A percentile compares a stretch with the other conserved stretches of the same genome.
Evolutionary conservation across 1,140 invertebrate species (phyloP).

Genomic region (Tachypleus tridentatus): DNA sequence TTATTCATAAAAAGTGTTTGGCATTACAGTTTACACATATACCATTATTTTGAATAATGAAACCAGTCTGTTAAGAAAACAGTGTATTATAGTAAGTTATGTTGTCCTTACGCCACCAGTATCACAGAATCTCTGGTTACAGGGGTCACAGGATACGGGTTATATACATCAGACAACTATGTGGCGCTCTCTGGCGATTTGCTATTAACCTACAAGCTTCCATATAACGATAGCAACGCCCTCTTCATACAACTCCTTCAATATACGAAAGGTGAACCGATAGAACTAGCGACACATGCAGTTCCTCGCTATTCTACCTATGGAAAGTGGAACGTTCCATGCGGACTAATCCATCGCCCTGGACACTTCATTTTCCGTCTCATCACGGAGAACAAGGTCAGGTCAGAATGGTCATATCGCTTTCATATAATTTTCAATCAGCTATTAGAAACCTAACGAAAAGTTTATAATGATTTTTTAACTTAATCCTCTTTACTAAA

Average conservation of each 20-base stretch:
- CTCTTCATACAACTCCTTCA: constrained; percentile 8
- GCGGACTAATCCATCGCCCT: constrained; percentile 14
- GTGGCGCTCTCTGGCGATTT: constrained; percentile 7
- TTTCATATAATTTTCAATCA: no score
- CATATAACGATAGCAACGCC: background rate
- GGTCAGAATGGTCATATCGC: no score
- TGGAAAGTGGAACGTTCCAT: constrained; percentile 17
- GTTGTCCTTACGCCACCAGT: no score
- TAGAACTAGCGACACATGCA: constrained; percentile 9
- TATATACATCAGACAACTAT: constrained; percentile 4
- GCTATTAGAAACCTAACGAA: no score
- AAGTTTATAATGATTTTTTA: no score
- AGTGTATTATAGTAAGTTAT: no score
- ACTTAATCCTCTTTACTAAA: no score
- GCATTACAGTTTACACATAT: no score
- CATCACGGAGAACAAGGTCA: constrained; percentile 10
- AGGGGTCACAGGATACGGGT: constrained; percentile 1
- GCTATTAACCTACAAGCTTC: constrained; percentile 9
- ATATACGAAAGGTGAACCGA: background rate
- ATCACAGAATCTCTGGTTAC: no score
- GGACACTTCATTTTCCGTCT: constrained; percentile 16
- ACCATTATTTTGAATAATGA: no score
- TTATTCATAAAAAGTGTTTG: no score
- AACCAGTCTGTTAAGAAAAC: no score
- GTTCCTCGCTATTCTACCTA: constrained; percentile 3